phyloP scores from a whole-genome alignment of 1,140 invertebrate species.

The Chironomus tepperi region DNA sequence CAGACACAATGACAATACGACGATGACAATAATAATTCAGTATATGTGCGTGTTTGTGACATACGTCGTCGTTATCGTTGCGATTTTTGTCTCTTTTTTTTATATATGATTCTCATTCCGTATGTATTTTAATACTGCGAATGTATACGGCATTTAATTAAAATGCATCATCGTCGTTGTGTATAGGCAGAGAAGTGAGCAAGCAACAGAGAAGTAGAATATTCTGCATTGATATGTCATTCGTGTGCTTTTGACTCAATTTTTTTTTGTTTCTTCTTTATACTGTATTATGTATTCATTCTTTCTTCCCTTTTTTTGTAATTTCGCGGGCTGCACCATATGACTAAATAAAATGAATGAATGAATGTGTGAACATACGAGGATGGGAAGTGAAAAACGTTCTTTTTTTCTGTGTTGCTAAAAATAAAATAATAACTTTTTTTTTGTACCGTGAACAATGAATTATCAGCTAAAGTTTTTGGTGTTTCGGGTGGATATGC shows the following conservation, averaged over 20 bases:
- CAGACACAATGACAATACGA: slow-evolving; percentile 5
- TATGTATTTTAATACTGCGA: background rate
- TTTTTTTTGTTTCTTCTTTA: background rate
- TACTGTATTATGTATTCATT: background rate
- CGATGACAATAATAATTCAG: background rate
- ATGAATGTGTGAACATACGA: background rate
- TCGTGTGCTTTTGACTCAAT: background rate
- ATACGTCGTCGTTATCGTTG: slow-evolving; percentile 10
- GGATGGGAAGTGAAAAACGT: too few relatives aligned
- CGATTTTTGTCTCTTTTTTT: background rate
- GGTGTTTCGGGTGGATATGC: too few relatives aligned
- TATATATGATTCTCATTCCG: background rate
- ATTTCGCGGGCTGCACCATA: background rate
- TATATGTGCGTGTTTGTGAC: background rate
- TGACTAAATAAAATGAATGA: background rate
- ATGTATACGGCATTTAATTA: slow-evolving; percentile 18
- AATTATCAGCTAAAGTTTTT: too few relatives aligned
- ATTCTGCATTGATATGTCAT: background rate
- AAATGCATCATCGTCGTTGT: slow-evolving; percentile 15
- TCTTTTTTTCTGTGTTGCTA: too few relatives aligned
- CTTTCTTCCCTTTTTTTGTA: too few relatives aligned
- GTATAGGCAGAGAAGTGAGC: background rate
- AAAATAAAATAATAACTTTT: too few relatives aligned
- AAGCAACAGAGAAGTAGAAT: background rate
- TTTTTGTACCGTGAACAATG: too few relatives aligned